A percentile compares a stretch with the other conserved stretches of the same genome.
These are phyloP conservation scores for Formicarius rufipectus DNA, from an alignment of 2,113 vertebrate genomes.

Conservation along the genomic window DNA sequence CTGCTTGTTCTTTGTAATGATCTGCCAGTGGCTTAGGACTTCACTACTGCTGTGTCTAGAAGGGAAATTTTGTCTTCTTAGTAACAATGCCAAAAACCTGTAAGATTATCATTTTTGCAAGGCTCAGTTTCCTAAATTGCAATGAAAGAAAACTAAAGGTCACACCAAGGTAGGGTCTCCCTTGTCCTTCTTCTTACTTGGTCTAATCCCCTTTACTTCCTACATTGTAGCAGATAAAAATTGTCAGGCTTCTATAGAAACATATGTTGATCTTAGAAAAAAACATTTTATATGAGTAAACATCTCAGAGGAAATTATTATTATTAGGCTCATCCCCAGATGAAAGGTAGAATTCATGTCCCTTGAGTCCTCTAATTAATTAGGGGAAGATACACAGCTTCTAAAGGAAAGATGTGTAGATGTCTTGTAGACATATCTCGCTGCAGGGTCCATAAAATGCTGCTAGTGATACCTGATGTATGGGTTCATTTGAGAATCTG, in stretches of 20 bases:
- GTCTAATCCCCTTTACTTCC: background rate
- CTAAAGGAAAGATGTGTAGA: background rate
- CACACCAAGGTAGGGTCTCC: accelerated
- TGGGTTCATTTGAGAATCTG: background rate
- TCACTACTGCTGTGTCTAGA: accelerated
- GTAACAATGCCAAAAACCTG: background rate
- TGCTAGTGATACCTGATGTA: background rate
- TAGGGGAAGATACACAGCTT: background rate
- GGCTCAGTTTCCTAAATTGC: background rate
- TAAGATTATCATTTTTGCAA: background rate
- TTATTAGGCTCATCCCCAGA: background rate
- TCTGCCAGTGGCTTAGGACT: background rate
- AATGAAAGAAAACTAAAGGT: background rate
- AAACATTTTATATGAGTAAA: background rate
- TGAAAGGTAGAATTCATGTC: background rate
- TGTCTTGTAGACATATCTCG: background rate
- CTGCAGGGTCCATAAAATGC: background rate
- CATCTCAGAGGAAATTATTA: background rate
- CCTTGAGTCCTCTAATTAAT: background rate
- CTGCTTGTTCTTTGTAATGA: background rate
- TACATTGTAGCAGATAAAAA: background rate
- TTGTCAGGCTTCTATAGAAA: background rate
- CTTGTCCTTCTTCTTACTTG: background rate
- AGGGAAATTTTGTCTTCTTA: background rate
- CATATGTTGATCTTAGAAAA: background rate